Percentiles rank a stretch among this genome's conserved stretches.
Conservation (phyloP, 1,140 invertebrate genomes). For the Drosophila ohnishii region DNA sequence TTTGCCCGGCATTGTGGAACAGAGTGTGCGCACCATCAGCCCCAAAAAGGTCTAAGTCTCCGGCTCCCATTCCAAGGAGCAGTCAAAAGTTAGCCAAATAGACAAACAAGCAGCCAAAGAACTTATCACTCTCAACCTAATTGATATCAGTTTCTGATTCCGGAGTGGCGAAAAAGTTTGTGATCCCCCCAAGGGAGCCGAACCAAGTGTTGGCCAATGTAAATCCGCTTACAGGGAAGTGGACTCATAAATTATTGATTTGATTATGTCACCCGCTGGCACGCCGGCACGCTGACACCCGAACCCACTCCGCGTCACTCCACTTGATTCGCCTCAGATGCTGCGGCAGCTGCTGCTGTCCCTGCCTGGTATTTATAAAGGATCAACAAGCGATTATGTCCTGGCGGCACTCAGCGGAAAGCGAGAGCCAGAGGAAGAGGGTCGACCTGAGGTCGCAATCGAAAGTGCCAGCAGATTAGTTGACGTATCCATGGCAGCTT, state of each 20-base stretch:
- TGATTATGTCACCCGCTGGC: conserved; percentile 73
- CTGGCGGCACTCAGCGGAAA: conserved; percentile 56
- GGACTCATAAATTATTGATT: conserved; percentile 81
- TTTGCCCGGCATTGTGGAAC: conserved; percentile 50
- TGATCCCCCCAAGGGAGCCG: conserved; percentile 12
- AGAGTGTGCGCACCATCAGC: conserved; percentile 61
- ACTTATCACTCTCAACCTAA: conserved; percentile 78
- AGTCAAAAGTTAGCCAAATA: conserved; percentile 60
- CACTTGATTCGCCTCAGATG: conserved; percentile 15
- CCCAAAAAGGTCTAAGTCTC: background rate
- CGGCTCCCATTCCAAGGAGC: background rate
- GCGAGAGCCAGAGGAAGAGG: background rate
- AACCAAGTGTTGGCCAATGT: conserved; percentile 68
- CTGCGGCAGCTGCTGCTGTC: conserved; percentile 41
- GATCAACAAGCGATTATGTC: conserved; percentile 79
- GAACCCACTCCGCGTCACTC: conserved; percentile 8
- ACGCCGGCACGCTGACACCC: background rate
- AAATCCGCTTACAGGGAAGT: conserved; percentile 77
- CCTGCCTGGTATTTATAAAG: conserved; percentile 72
- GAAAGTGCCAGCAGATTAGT: conserved; percentile 72
- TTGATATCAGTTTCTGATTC: conserved; percentile 76
- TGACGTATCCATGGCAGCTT: conserved; percentile 51
- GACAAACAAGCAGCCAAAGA: conserved; percentile 60
- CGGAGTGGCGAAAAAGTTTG: conserved; percentile 51
- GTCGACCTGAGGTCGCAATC: conserved; percentile 24